Evolutionary conservation across 2,888 invertebrate species (phyloP), one percentile per base, ranked within the genome.

Genomic region (Scaptomyza flava): DNA sequence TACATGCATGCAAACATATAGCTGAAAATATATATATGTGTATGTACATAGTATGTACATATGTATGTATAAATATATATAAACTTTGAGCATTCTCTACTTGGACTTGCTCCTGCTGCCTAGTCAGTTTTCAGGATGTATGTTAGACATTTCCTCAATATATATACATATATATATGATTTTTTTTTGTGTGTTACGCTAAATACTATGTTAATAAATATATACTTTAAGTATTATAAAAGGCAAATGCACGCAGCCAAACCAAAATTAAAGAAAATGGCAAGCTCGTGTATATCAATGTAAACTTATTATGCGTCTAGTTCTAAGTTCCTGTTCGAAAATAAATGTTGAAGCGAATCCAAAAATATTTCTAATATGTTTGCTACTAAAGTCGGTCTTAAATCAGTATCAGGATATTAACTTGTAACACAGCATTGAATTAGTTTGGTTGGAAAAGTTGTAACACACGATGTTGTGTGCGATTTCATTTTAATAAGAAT

Each of bases 311-410:
- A 57, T 77, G 61, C 68, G 67, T 31, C 64, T 87, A 87, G 83
- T 68, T 74, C 23, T 87, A 85, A 82, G 86, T 87, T 82, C 83
- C 77, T 87, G 82, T 82, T 82, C 60, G 67, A 72, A 41, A 87
- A 87, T 82, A 82, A 82, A 87, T 82, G 88, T 87, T 83, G 59
- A 82, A 69, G 60, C 54, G n/a, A 66, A 51, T 41, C 17, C n/a
- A 23, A 64, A 36, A 50, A 23, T 59, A 34, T 27, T 27, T 1
- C 27, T 27, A 6, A 6, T 23, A 23, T 4, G 23, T 23, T 23
- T 23, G 23, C 23, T 4, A 23, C 4, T 23, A 4, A 23, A 23
- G 4, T 23, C 23, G 4, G 23, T 23, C 2, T 23, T 23, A 23
- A 23, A 23, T 23, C 23, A 23, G 23, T 23, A 23, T 23, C 23